Conservation (phyloP, 1,140 invertebrate genomes). For the Argopecten irradians region DNA sequence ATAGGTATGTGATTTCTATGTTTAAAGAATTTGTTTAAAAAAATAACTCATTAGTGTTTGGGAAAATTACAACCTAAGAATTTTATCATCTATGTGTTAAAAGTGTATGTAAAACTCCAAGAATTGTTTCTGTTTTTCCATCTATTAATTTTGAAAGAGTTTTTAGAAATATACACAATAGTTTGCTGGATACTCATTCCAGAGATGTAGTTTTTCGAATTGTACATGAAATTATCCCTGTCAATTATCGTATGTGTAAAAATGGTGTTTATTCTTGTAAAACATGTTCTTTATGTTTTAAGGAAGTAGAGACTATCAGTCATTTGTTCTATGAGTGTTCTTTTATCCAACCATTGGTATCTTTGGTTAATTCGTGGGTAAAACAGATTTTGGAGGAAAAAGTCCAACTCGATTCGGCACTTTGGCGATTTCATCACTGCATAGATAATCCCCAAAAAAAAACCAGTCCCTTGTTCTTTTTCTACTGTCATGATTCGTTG, state of each 20-base stretch:
- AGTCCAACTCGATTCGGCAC: too few relatives aligned
- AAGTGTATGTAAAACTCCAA: neutral
- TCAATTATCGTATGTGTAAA: slow-evolving; percentile 25
- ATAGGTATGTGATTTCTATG: neutral
- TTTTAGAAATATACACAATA: neutral
- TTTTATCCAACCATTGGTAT: too few relatives aligned
- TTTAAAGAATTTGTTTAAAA: neutral
- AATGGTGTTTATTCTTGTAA: too few relatives aligned
- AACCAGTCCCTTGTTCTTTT: too few relatives aligned
- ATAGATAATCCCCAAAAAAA: too few relatives aligned
- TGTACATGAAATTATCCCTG: too few relatives aligned
- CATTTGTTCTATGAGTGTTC: neutral
- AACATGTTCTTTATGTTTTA: slow-evolving; percentile 39
- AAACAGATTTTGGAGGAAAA: too few relatives aligned
- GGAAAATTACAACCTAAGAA: neutral
- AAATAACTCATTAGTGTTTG: too few relatives aligned
- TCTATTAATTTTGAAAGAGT: slow-evolving; percentile 27
- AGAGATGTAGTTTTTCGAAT: too few relatives aligned
- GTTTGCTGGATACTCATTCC: slow-evolving; percentile 34
- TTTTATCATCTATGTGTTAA: neutral
- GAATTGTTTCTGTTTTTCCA: neutral
- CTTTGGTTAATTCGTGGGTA: too few relatives aligned
- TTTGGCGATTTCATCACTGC: too few relatives aligned
- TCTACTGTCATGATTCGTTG: too few relatives aligned
- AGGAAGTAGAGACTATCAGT: slow-evolving; percentile 31